Conservation (phyloP, 2,888 invertebrate genomes). For the Stegana nigrithorax region DNA sequence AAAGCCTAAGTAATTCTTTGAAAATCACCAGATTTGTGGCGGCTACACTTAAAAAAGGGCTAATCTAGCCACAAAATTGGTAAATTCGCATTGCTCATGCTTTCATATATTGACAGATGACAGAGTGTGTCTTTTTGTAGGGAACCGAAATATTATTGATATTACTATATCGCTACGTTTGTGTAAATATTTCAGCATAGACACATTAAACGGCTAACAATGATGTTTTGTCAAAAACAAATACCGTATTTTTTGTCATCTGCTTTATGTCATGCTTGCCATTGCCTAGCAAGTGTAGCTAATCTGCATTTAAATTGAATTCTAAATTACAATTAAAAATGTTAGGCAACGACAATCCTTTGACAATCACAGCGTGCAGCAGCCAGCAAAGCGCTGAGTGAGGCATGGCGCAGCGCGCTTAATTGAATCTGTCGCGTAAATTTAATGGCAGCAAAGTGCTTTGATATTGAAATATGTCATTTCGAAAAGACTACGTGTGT, state of each 20-base stretch:
- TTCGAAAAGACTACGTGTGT: too few species aligned
- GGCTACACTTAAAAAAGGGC: too few species aligned
- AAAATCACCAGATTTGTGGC: too few species aligned
- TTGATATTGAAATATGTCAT: constrained; percentile 7
- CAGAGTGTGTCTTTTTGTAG: background rate
- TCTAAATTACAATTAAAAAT: constrained; percentile 47
- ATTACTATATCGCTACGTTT: too few species aligned
- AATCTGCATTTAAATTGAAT: constrained; percentile 61
- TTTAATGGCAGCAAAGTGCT: constrained; percentile 3
- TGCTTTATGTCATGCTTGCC: too few species aligned
- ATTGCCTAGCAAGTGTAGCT: constrained; percentile 39
- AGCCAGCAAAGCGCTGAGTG: background rate
- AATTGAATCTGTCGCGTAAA: constrained; percentile 8
- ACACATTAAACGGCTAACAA: constrained; percentile 9
- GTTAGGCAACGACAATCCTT: constrained; percentile 41
- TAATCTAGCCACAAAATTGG: too few species aligned
- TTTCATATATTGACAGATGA: constrained; percentile 1
- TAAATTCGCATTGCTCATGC: too few species aligned
- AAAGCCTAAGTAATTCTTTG: too few species aligned
- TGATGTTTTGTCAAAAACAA: constrained; percentile 1
- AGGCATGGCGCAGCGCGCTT: too few species aligned
- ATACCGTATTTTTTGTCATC: background rate
- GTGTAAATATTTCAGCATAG: background rate
- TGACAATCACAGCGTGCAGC: constrained; percentile 49
- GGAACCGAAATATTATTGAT: too few species aligned